Evolutionary conservation across 64 coral and sea anemone genomes (phyloP).

Genomic region (Actinia tenebrosa): DNA sequence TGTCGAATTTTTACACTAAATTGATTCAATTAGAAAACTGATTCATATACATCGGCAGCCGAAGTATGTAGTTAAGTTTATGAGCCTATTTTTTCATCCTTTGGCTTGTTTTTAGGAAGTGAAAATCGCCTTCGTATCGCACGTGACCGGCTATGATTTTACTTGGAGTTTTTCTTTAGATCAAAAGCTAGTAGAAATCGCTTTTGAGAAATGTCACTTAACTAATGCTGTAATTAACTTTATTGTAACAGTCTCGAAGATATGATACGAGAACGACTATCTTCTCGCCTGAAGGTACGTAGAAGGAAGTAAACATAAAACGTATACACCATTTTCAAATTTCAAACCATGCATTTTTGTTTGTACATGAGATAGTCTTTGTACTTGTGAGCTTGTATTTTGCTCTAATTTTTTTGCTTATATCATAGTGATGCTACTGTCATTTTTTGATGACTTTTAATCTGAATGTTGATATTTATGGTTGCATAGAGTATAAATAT

Average conservation of each 20-base stretch:
- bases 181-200: not conserved
- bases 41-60: not conserved
- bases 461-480: no score
- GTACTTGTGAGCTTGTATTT: no score
- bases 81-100: not conserved
- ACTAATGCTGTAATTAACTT: not conserved
- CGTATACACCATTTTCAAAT: not conserved
- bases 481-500: no score
- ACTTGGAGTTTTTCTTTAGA: not conserved
- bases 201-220: not conserved
- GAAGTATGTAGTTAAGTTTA: not conserved
- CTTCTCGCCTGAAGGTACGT: constrained; percentile 97
- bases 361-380: no score
- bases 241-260: constrained; percentile 47
- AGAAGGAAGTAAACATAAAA: not conserved
- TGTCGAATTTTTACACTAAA: not conserved
- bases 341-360: no score
- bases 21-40: not conserved
- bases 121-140: not conserved
- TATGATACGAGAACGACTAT: constrained; percentile 98
- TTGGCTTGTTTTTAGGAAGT: not conserved
- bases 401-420: no score
- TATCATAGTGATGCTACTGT: no score
- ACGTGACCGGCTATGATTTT: constrained; percentile 3
- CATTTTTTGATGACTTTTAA: no score